Base-by-base conservation (phyloP, 2,888 invertebrate genomes). In the Hirtodrosophila histrioides region DNA sequence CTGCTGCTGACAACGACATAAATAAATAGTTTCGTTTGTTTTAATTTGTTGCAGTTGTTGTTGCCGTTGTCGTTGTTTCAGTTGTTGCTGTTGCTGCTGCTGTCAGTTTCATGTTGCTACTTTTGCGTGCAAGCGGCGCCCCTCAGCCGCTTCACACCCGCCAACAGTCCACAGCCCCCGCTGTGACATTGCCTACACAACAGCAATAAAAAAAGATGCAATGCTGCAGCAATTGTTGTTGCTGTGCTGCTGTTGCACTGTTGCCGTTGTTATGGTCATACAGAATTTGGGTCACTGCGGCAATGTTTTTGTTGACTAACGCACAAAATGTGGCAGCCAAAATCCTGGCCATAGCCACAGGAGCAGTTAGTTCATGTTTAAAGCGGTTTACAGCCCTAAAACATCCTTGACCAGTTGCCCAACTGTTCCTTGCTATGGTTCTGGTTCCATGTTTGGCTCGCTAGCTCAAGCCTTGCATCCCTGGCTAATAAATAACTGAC, bases 241-340 rank as follows among this genome's bases (percentile, higher is more conserved):
- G 70, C 44, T 60, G 57, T 48, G 29, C 17, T 54, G 57, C 27
- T 65, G 58, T 10, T 62, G 72, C 33, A 63, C 40, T 55, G 53
- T 55, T 68, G 73, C 60, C 51, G 69, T 70, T 83, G 66, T 75
- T 82, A 62, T 74, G 78, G 64, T 58, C 62, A 58, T 63, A 66
- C 62, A 64, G 62, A 75, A 87, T 87, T 78, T 85, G 72, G 84
- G 84, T 84, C 87, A 87, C 84, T 84, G 84, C 84, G 84, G 84
- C 80, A 87, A 79, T 87, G 79, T 87, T 87, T 73, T 72, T 72
- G 83, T 76, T 68, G 82, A 78, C 70, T 75, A 69, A 71, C 73
- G 69, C 69, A 62, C 68, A 64, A 65, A 75, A 65, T 31, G 56
- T 70, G 60, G 64, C 60, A 60, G 70, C 75, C 49, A 64, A 31